Percentiles rank a stretch among this genome's conserved stretches.
These are phyloP conservation scores for Sardina pilchardus DNA, from an alignment of 2,113 vertebrate species.

Conservation along the genomic window DNA sequence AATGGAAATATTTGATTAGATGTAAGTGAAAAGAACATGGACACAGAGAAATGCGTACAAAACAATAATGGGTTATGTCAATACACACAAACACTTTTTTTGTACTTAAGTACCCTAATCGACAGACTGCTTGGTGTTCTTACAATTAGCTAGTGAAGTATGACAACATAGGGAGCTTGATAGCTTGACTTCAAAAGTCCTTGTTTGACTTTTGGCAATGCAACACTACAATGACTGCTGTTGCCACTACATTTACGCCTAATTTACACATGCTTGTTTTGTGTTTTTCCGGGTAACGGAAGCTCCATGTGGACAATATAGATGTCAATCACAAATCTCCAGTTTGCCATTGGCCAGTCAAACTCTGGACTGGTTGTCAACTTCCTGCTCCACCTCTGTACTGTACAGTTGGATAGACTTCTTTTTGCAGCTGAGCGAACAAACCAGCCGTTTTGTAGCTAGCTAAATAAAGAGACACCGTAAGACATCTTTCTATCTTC, in stretches of 20 bases:
- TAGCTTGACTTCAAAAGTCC: not conserved
- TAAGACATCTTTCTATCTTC: not conserved
- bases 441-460: not conserved
- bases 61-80: too few relatives aligned
- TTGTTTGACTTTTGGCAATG: not conserved
- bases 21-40: not conserved
- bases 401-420: not conserved
- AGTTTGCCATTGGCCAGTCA: not conserved
- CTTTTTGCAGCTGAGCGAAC: slow-evolving; percentile 8
- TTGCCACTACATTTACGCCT: not conserved
- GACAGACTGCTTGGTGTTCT: too few relatives aligned
- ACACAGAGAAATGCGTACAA: not conserved
- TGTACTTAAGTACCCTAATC: too few relatives aligned
- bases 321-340: not conserved
- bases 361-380: not conserved
- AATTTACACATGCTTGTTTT: not conserved
- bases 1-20: not conserved
- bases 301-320: not conserved
- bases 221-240: not conserved
- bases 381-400: slow-evolving; percentile 19
- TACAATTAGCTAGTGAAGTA: not conserved
- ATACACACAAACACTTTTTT: too few relatives aligned
- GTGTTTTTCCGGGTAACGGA: slow-evolving; percentile 5
- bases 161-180: not conserved
- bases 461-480: slow-evolving; percentile 6